These are phyloP conservation scores for Drosophila mercatorum DNA, from an alignment of 2,888 invertebrate species.

Conservation along the genomic window DNA sequence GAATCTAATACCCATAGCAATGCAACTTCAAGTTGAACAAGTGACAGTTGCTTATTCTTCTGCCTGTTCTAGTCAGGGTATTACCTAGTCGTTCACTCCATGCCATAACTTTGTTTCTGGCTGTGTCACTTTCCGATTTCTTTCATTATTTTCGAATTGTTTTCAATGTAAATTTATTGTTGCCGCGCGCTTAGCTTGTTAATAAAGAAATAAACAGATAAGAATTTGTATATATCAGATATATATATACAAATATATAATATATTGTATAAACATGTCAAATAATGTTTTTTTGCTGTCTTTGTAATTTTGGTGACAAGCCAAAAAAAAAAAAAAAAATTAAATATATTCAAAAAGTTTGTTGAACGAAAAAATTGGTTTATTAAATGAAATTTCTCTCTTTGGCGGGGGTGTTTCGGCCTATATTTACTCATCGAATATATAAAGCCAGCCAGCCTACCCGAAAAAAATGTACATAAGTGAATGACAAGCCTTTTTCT, in stretches of 20 bases:
- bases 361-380: slow-evolving; percentile 45
- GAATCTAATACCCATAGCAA: no score
- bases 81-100: background rate
- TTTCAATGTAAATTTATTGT: slow-evolving; percentile 13
- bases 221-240: background rate
- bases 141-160: slow-evolving; percentile 18
- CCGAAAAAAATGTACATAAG: slow-evolving; percentile 5
- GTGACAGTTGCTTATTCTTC: no score
- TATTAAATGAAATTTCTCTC: slow-evolving; percentile 57
- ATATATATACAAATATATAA: background rate
- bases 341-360: slow-evolving; percentile 7
- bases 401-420: slow-evolving; percentile 59
- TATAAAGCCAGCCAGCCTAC: slow-evolving; percentile 29
- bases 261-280: slow-evolving; percentile 17
- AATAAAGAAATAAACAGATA: slow-evolving; percentile 14
- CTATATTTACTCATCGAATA: slow-evolving; percentile 48
- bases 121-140: slow-evolving; percentile 19
- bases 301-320: slow-evolving; percentile 22
- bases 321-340: slow-evolving; percentile 5
- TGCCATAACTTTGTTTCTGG: background rate
- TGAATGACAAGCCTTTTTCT: slow-evolving; percentile 43
- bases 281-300: slow-evolving; percentile 2
- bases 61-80: background rate
- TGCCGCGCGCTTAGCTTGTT: background rate
- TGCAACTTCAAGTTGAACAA: no score